Evolutionary conservation across 2,888 invertebrate species (phyloP), one percentile per base, ranked within the genome.

Genomic region (Salticus scenicus): DNA sequence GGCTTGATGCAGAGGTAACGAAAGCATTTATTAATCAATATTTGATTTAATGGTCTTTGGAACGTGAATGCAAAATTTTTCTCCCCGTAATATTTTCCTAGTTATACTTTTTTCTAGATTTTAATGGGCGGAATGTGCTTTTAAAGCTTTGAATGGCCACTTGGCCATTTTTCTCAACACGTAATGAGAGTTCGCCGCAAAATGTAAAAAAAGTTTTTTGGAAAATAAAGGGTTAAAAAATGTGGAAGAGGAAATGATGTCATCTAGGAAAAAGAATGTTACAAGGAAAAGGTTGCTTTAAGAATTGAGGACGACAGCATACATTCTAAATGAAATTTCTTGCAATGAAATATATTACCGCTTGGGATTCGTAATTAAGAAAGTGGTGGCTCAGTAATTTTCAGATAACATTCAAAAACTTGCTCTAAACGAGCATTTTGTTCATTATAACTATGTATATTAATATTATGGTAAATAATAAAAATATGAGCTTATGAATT

Each of bases 21-120:
- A 80, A 80, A 74, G 80, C 51, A 74, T 71, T 63, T 66, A 64
- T 80, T 72, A 72, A 80, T 74, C 74, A 80, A 80, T 80, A 42
- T 67, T 67, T 74, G 51, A 28, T 74, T 73, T 73, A 80, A 67
- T 73, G 69, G 51, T 57, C 17, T n/a, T n/a, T 20, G 41, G 69
- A 57, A 70, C 31, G 31, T 69, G 47, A 41, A 63, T 31, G 67
- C 20, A 73, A 28, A 33, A 57, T 74, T 74, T 80, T 80, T 67
- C 72, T 41, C 31, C 27, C 24, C 30, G 79, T 66, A 47, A 80
- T 80, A 80, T 72, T 72, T 75, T 75, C 67, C 17, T 47, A 37
- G 7, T 7, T 12, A 2, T n/a, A 10, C 47, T 17, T 24, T 7
- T 33, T 24, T 33, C 33, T 42, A 7, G 28, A 28, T 17, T 51